Evolutionary conservation across 2,113 vertebrate genomes (phyloP), one percentile per base, ranked within the genome.

Genomic region (Petrocephalus microphthalmus): DNA sequence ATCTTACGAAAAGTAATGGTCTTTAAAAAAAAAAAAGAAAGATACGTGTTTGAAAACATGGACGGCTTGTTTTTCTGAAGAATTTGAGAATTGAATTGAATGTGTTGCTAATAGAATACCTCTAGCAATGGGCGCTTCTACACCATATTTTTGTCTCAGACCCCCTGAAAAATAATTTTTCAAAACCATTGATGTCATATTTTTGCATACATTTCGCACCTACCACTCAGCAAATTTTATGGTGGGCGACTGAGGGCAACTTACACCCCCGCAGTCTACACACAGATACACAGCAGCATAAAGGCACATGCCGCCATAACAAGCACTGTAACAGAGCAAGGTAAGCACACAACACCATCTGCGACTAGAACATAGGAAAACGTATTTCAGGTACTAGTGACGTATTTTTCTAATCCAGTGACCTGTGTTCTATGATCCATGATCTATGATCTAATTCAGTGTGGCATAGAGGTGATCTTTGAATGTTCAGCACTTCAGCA

Each of bases 301-400:
- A 51, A 8, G 89, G 86, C 92, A 93, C 89, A 93, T 93, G 0
- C 29, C 82, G 0, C 94, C 90, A 0, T 91, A 93, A 94, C 89
- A 92, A 89, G 92, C 93, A 64, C 91, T 95, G 52, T 92, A 89
- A 25, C 45, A 91, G 29, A 88, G 5, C 74, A 92, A 92, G 93
- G 94, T 94, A 90, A 93, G 90, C 84, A 20, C 11, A 15, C 29
- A 22, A 15, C 0, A 20, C 11, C 33, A 47, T 37, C 54, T 25
- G 33, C 17, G 17, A 47, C 29, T 33, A 52, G 42, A 13, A 67
- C 54, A 2, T 53, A 37, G 20, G 49, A 13, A 86, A 78, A 86
- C 45, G 17, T 11, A n/a, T 2, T n/a, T 10, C 37, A 64, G 33
- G 11, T 53, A 22, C 85, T 53, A 5, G 29, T 17, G 15, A 47